Percentiles rank a stretch among this genome's conserved stretches.
phyloP scores from a whole-genome alignment of 1,140 invertebrate genomes.

The Macrotrachela quadricornifera region DNA sequence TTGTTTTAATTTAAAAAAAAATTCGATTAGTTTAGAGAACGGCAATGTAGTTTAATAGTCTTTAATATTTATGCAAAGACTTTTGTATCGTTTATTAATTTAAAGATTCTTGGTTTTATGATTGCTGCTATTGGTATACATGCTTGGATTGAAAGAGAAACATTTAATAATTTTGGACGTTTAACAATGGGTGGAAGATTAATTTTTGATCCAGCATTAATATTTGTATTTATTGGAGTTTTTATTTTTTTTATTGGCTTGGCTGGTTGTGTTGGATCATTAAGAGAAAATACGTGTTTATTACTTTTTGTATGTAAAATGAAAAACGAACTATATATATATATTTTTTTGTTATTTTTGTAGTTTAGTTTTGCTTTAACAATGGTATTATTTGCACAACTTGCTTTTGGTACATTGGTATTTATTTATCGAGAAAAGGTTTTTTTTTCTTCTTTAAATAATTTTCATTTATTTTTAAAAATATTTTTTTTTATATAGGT shows the following conservation, averaged over 20 bases:
- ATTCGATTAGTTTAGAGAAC: no score
- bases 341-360: slow-evolving; percentile 28
- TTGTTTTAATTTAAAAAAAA: no score
- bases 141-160: slow-evolving; percentile 92
- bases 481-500: slow-evolving; percentile 15
- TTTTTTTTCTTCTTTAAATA: slow-evolving; percentile 45
- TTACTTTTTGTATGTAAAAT: slow-evolving; percentile 40
- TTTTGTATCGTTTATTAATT: not conserved
- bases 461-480: not conserved
- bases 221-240: slow-evolving; percentile 68
- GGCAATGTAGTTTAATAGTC: no score
- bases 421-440: slow-evolving; percentile 94
- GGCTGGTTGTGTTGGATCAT: slow-evolving; percentile 71
- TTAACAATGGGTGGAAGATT: no score
- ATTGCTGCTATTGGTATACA: slow-evolving; percentile 71
- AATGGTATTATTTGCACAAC: slow-evolving; percentile 62
- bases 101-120: slow-evolving; percentile 50
- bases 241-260: slow-evolving; percentile 84
- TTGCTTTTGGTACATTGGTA: slow-evolving; percentile 66
- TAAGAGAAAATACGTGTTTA: slow-evolving; percentile 47
- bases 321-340: not conserved
- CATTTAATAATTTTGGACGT: slow-evolving; percentile 59
- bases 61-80: no score
- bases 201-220: slow-evolving; percentile 77
- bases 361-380: slow-evolving; percentile 81